Conservation (phyloP, 2,113 vertebrate genomes). For the Murina feae region DNA sequence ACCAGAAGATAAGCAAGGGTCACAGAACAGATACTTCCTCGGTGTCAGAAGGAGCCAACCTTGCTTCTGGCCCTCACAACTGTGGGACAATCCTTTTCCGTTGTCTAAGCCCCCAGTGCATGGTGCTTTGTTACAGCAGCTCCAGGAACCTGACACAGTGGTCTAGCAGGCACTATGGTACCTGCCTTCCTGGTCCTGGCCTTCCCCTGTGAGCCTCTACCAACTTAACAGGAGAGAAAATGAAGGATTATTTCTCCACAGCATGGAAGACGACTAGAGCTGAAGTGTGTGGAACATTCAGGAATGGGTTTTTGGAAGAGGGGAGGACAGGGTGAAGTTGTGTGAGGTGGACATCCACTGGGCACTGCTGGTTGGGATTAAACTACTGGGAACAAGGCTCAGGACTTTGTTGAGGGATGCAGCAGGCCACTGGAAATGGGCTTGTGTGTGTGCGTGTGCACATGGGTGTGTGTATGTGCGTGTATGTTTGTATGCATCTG, state of each 20-base stretch:
- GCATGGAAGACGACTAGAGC: not conserved
- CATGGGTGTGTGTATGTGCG: not conserved
- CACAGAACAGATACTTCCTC: rapidly evolving
- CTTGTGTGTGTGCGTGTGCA: too few species aligned
- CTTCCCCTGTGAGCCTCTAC: not conserved
- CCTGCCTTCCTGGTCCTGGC: not conserved
- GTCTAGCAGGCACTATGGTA: not conserved
- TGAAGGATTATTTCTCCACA: not conserved
- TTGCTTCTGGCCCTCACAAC: too few species aligned
- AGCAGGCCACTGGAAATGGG: not conserved
- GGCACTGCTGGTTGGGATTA: not conserved
- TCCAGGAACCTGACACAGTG: rapidly evolving
- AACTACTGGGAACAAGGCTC: not conserved
- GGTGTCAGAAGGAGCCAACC: too few species aligned
- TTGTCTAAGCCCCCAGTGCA: not conserved
- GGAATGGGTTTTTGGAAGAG: not conserved
- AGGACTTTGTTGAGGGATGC: not conserved
- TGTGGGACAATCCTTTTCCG: rapidly evolving
- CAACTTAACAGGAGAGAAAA: not conserved
- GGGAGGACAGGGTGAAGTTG: not conserved
- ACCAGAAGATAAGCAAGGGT: rapidly evolving
- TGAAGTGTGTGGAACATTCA: not conserved
- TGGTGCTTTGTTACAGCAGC: not conserved
- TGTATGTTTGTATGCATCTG: too few species aligned
- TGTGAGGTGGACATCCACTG: not conserved